These are phyloP conservation scores for Xerus rutilus DNA, from an alignment of 2,797 vertebrate species.

Conservation along the genomic window DNA sequence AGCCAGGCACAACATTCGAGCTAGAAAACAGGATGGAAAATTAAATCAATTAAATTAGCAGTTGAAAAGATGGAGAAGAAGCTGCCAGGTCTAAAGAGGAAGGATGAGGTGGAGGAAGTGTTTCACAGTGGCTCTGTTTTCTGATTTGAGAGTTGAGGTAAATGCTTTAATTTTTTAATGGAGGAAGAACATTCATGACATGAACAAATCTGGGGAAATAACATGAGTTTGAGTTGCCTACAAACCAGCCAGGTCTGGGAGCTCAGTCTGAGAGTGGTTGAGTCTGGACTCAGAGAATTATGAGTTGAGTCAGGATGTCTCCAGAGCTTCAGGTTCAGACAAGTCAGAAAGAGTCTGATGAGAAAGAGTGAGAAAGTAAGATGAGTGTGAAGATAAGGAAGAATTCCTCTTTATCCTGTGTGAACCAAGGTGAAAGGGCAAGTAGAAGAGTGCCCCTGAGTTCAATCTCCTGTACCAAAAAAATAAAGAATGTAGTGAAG, in stretches of 20 bases:
- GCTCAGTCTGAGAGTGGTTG: not conserved
- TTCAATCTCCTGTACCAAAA: too few species aligned
- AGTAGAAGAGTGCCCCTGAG: not conserved
- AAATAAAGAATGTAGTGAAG: not conserved
- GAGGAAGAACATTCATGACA: not conserved
- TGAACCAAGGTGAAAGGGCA: not conserved
- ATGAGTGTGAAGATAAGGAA: not conserved
- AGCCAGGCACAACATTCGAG: not conserved
- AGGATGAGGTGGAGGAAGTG: too few species aligned
- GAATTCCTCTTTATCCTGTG: not conserved
- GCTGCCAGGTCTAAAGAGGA: not conserved
- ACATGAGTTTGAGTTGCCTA: not conserved
- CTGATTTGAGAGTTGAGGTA: not conserved
- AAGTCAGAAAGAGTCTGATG: not conserved
- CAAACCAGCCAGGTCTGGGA: not conserved
- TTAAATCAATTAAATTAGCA: not conserved
- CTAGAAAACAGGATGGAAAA: not conserved
- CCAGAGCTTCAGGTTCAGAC: not conserved
- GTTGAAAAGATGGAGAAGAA: not conserved
- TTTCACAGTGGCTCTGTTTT: not conserved
- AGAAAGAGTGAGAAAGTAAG: too few species aligned
- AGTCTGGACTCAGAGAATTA: not conserved
- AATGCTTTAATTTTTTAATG: not conserved
- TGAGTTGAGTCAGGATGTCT: not conserved
- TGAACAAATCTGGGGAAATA: not conserved